Conservation (phyloP, 2,113 vertebrate genomes). For the Strix uralensis region DNA sequence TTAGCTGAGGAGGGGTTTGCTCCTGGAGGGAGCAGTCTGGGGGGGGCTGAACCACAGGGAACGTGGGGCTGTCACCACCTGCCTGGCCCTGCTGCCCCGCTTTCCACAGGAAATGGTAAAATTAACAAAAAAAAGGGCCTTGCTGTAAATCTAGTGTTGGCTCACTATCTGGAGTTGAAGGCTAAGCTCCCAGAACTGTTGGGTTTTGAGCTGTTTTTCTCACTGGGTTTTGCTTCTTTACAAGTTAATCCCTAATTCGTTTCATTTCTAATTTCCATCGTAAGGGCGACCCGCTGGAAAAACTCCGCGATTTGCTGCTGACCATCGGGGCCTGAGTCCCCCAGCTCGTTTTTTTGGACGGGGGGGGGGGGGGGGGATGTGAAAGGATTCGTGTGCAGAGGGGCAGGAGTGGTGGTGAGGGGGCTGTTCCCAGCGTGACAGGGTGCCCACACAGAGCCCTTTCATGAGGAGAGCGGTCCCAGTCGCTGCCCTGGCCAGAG, state of each 20-base stretch:
- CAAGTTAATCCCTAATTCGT: neutral
- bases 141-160: neutral
- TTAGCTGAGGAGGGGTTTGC: neutral
- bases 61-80: accelerated
- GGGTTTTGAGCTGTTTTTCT: neutral
- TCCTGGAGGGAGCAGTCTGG: neutral
- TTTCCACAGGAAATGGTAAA: neutral
- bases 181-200: neutral
- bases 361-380: neutral
- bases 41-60: neutral
- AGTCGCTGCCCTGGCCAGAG: accelerated
- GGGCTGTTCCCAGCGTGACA: neutral
- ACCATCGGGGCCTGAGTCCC: accelerated
- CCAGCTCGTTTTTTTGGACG: neutral
- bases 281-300: accelerated
- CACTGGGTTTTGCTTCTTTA: neutral
- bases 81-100: neutral
- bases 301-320: accelerated
- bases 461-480: too few species aligned
- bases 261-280: accelerated
- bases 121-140: neutral
- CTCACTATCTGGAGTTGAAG: accelerated
- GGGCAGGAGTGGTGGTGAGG: accelerated
- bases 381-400: accelerated
- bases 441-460: accelerated